These are phyloP conservation scores for Lymantria dispar DNA, from an alignment of 2,888 invertebrate genomes.

Conservation along the genomic window DNA sequence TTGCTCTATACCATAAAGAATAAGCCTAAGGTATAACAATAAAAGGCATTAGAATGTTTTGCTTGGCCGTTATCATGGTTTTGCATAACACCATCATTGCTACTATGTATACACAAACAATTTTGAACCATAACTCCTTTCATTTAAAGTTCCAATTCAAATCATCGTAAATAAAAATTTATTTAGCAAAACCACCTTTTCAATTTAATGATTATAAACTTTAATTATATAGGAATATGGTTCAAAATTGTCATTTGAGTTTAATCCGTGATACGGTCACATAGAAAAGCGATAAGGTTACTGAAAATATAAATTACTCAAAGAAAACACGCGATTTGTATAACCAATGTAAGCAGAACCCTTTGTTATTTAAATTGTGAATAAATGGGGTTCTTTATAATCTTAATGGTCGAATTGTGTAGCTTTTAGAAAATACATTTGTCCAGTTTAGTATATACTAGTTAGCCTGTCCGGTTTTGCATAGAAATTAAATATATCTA, in stretches of 20 bases:
- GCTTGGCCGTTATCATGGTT: constrained; percentile 19
- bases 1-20: constrained; percentile 16
- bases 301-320: constrained; percentile 37
- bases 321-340: constrained; percentile 30
- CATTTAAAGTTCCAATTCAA: constrained; percentile 6
- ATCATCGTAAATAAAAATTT: too few species aligned
- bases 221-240: not conserved
- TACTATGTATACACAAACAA: not conserved
- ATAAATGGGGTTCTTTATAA: constrained; percentile 8
- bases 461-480: too few species aligned
- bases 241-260: not conserved
- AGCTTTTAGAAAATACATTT: constrained; percentile 31
- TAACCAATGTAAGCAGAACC: constrained; percentile 17
- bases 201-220: not conserved
- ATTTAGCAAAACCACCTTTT: too few species aligned
- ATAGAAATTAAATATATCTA: too few species aligned
- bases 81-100: constrained; percentile 32
- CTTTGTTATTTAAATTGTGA: constrained; percentile 5
- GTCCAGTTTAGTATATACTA: constrained; percentile 16
- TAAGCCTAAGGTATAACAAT: constrained; percentile 24
- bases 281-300: constrained; percentile 32
- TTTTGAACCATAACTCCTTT: not conserved
- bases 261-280: constrained; percentile 25
- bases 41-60: constrained; percentile 33
- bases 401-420: constrained; percentile 16